Evolutionary conservation across 2,797 vertebrate genomes (phyloP), one percentile per base, ranked within the genome.

Genomic region (Propithecus perrieri): DNA sequence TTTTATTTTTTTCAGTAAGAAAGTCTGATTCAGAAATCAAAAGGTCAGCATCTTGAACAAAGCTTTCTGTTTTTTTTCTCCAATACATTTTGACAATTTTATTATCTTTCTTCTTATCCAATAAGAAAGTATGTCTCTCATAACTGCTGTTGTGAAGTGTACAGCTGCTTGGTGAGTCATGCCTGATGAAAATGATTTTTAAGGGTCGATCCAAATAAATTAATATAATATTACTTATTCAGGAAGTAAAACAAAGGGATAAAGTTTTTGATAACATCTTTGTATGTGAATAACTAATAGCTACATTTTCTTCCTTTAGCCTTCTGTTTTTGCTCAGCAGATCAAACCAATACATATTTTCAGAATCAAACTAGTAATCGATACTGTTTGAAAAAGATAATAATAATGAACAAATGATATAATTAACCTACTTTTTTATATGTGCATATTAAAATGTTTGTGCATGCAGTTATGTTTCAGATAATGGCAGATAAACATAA

Each of bases 21-120:
- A 92, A 75, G 81, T 96, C 65, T 76, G 90, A 55, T 71, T 87
- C 57, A 97, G 74, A 92, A 98, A 98, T 94, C 67, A 97, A 94
- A 97, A 98, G 20, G 61, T 97, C 83, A 97, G 67, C 78, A 92
- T 97, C 92, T 93, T 97, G 14, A 89, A 80, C 22, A 92, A 76
- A 85, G 24, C 71, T 97, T 95, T 96, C 88, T 87, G 50, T 2
- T 96, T 97, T 94, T 92, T 30, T 14, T 13, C 30, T 57, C 65
- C 85, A 81, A 95, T 96, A 87, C 1, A 50, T 96, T 97, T 97
- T 94, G 76, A 95, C 20, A 97, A 97, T 97, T 98, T 96, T 95
- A 96, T 98, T 97, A 91, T 22, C 61, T 98, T 98, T 98, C 15
- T 95, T 91, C 95, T 97, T 97, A 96, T 95, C 97, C 41, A 38